Evolutionary conservation across 2,113 vertebrate genomes (phyloP).

Genomic region (Tragulus kanchil): DNA sequence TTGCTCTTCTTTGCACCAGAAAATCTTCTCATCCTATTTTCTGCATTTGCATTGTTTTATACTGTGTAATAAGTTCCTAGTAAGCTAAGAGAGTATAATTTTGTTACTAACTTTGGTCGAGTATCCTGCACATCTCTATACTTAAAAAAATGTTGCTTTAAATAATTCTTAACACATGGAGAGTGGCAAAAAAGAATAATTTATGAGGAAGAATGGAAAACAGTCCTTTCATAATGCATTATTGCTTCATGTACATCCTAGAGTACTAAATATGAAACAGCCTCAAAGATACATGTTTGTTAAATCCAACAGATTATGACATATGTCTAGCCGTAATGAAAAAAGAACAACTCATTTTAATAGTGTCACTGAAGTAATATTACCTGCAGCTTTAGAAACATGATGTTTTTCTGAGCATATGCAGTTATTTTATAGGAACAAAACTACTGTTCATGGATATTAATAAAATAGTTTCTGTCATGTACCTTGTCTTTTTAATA

Average conservation of each 20-base stretch:
- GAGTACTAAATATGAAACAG: conserved; percentile 36
- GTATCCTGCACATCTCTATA: background rate
- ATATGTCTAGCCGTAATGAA: conserved; percentile 50
- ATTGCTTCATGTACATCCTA: background rate
- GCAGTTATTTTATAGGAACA: conserved; percentile 60
- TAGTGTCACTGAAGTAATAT: conserved; percentile 56
- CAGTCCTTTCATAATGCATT: conserved; percentile 18
- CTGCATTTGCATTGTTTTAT: conserved; percentile 17
- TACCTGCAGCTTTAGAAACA: conserved; percentile 57
- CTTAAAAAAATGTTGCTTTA: background rate
- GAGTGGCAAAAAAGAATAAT: conserved; percentile 30
- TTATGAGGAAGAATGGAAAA: conserved; percentile 37
- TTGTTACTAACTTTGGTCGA: conserved; percentile 28
- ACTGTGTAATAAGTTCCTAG: background rate
- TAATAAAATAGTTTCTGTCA: conserved; percentile 50
- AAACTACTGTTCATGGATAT: conserved; percentile 26
- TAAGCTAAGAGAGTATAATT: conserved; percentile 15
- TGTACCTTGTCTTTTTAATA: conserved; percentile 57
- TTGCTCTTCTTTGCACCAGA: background rate
- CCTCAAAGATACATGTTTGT: conserved; percentile 34
- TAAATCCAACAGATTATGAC: conserved; percentile 50
- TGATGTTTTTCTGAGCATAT: conserved; percentile 49
- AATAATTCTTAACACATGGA: background rate
- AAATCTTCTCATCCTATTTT: background rate
- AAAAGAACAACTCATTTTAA: conserved; percentile 50